phyloP scores from a whole-genome alignment of 2,888 invertebrate genomes.

The Orchesella flavescens region DNA sequence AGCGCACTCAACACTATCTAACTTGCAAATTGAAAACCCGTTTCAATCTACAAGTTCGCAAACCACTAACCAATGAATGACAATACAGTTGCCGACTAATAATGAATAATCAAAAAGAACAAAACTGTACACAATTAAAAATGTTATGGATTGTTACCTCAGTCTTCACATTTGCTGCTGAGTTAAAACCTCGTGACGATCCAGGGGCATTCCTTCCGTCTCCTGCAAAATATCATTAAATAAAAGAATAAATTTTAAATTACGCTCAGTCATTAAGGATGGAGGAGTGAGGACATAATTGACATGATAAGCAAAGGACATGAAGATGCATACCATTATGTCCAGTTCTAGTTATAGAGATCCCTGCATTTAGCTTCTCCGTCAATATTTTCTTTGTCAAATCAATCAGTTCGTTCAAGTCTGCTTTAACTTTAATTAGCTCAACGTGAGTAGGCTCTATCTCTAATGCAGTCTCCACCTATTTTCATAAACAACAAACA shows the following conservation, averaged over 20 bases:
- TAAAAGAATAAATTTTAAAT: too few relatives aligned
- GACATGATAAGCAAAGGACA: too few relatives aligned
- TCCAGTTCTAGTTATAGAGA: background rate
- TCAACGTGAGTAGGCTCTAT: constrained; percentile 35
- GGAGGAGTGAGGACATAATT: too few relatives aligned
- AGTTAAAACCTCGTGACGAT: background rate
- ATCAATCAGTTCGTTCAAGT: constrained; percentile 44
- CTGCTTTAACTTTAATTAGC: constrained; percentile 37
- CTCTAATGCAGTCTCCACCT: constrained; percentile 43
- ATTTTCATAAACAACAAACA: background rate
- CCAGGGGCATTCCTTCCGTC: background rate
- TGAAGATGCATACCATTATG: background rate
- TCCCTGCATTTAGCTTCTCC: constrained; percentile 6
- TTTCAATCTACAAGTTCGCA: too few relatives aligned
- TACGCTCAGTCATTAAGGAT: too few relatives aligned
- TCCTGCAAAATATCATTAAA: background rate
- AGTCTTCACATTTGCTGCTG: background rate
- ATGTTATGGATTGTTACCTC: background rate
- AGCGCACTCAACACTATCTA: too few relatives aligned
- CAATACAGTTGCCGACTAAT: too few relatives aligned
- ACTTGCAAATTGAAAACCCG: too few relatives aligned
- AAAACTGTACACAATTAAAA: background rate
- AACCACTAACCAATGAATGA: too few relatives aligned
- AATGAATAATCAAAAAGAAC: too few relatives aligned
- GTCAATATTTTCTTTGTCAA: constrained; percentile 21